Base-by-base conservation (phyloP, 2,113 vertebrate genomes). In the Epinephelus moara region DNA sequence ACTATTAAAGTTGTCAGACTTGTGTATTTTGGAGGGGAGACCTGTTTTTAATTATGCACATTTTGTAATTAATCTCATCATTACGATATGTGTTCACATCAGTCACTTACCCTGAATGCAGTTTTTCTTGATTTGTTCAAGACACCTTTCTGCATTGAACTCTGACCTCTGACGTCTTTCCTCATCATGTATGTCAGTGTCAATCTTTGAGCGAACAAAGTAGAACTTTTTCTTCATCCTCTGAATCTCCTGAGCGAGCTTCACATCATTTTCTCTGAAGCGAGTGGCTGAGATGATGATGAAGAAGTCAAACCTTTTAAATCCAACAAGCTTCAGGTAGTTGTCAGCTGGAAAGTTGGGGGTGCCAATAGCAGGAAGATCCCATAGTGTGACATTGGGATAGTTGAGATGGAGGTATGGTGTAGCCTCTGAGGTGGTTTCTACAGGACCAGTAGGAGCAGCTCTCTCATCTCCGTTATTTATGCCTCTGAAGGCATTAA, bases 271-370 rank as follows among this genome's bases (percentile, higher is more conserved):
- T 80, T 89, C 80, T 64, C 45, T 82, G 76, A 88, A 80, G 30
- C 76, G 80, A 37, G 1, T 3, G 0, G 1, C 42, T 76, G 85
- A 87, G 56, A 89, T 57, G 70, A 89, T 80, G 67, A 89, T 70
- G 80, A 88, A 88, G 82, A 85, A 88, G 76, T 90, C 85, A 78
- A 56, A 89, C 23, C 2, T 84, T 3, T 84, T 14, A 33, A 89
- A 86, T 50, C 0, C 49, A 67, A 86, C 66, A 15, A 3, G 4
- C 61, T 86, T 0, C 70, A 88, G 49, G n/a, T 88, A 88, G 0
- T 76, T 7, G 1, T 62, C 27, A 27, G 80, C 85, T 60, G 85
- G 64, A 37, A 83, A 86, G 0, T 15, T 75, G 0, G 27, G 60
- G 55, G 83, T 79, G 0, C 86, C 80, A 3, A 86, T 18, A 2